phyloP scores from a whole-genome alignment of 2,888 invertebrate species.

The Taenaris catops region DNA sequence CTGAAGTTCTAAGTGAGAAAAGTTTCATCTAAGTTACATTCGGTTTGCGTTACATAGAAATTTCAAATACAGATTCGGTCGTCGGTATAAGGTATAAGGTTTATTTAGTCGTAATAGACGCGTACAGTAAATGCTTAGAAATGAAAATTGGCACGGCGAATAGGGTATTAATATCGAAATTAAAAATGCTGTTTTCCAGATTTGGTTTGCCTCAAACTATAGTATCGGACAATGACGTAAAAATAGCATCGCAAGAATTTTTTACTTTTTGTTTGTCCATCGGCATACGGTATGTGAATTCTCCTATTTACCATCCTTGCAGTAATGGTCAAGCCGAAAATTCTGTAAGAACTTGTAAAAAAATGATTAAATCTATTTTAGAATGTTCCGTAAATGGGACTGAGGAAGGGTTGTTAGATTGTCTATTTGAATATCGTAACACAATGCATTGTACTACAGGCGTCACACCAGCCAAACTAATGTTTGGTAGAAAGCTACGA shows the following conservation, averaged over 20 bases:
- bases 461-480: not conserved
- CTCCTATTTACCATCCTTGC: conserved; percentile 31
- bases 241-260: conserved; percentile 23
- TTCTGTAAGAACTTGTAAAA: conserved; percentile 16
- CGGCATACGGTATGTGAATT: conserved; percentile 24
- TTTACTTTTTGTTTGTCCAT: conserved; percentile 19
- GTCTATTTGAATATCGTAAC: conserved; percentile 1
- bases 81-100: too few relatives aligned
- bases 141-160: not conserved
- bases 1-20: too few relatives aligned
- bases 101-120: too few relatives aligned
- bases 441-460: not conserved
- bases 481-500: not conserved
- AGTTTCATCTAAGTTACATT: too few relatives aligned
- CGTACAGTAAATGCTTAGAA: too few relatives aligned
- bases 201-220: conserved; percentile 21
- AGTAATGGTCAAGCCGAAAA: conserved; percentile 18
- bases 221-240: conserved; percentile 26
- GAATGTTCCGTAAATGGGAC: not conserved
- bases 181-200: conserved; percentile 13
- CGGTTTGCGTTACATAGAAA: too few relatives aligned
- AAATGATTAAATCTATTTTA: conserved; percentile 15
- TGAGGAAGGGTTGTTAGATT: not conserved
- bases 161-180: conserved; percentile 2
- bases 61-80: too few relatives aligned